Evolutionary conservation across 1,140 invertebrate genomes (phyloP), one percentile per base, ranked within the genome.

Genomic region (Lucilia cuprina): DNA sequence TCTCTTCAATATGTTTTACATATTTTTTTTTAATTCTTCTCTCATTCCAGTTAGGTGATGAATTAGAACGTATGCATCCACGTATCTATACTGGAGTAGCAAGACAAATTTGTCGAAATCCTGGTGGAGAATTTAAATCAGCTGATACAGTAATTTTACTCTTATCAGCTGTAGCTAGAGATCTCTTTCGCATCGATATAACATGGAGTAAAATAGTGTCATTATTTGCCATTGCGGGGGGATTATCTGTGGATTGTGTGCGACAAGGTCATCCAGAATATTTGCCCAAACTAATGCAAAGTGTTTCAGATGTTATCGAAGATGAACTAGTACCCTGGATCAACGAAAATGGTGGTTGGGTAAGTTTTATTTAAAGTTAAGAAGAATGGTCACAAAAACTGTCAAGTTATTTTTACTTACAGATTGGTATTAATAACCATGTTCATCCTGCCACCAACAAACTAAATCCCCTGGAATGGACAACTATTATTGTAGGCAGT

Each of bases 331-430:
- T 94, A 5, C 87, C 91, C 21, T 96, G 95, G 95, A 94, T 96
- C 9, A 93, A 94, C 83, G 92, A 93, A 19, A 95, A 95, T 87
- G 95, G 95, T 35, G 95, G 95, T 87, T 96, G 95, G 95, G 95
- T 85, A 34, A 47, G 83, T 74, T 25, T 30, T 30, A 3, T 30
- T 30, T 30, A 30, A 30, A 30, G 25, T 3, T 2, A 30, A 30
- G 25, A 2, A 30, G 3, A 30, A n/a, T n/a, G 25, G 25, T 30
- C 3, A 30, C 3, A 30, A 30, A 1, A 30, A 30, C 25, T 30
- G 3, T 2, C 25, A 30, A 30, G 25, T 2, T 2, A 2, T 30
- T 83, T 25, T 25, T 49, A 3, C 47, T 83, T n/a, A 21, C 34
- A 91, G 90, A 85, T 85, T 75, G 90, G 90, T 78, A 89, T 91